phyloP scores from a whole-genome alignment of 2,113 vertebrate species.

The Sander lucioperca region DNA sequence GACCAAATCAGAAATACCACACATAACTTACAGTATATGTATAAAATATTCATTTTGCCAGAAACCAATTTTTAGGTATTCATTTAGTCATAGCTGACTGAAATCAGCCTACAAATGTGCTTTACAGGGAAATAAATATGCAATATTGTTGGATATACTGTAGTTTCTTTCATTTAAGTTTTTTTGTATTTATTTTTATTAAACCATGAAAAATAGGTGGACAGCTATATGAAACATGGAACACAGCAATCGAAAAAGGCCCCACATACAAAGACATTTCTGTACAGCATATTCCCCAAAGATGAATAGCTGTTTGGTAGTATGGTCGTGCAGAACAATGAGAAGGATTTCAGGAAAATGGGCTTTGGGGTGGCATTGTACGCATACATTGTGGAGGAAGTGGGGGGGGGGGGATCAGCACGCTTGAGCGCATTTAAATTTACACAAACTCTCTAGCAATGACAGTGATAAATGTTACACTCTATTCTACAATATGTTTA shows the following conservation, averaged over 20 bases:
- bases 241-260: constrained; percentile 49
- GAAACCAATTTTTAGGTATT: constrained; percentile 47
- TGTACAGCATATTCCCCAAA: constrained; percentile 85
- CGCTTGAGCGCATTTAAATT: constrained; percentile 99
- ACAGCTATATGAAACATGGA: constrained; percentile 60
- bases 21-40: neutral
- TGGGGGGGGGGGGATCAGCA: constrained; percentile 84
- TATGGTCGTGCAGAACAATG: constrained; percentile 87
- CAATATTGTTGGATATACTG: constrained; percentile 43
- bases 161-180: constrained; percentile 44
- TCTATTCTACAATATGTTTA: constrained; percentile 99
- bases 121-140: constrained; percentile 53
- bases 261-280: constrained; percentile 81
- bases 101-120: constrained; percentile 56
- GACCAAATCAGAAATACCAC: constrained; percentile 17
- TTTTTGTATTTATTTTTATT: constrained; percentile 32
- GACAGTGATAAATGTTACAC: constrained; percentile 99
- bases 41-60: constrained; percentile 20
- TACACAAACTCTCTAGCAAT: constrained; percentile 99
- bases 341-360: constrained; percentile 87
- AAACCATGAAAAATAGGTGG: constrained; percentile 64
- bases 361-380: constrained; percentile 86
- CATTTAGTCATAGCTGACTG: constrained; percentile 42
- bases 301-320: constrained; percentile 85
- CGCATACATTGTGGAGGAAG: constrained; percentile 83